Conservation (phyloP, 2,797 vertebrate species). For the Gymnodraco acuticeps region DNA sequence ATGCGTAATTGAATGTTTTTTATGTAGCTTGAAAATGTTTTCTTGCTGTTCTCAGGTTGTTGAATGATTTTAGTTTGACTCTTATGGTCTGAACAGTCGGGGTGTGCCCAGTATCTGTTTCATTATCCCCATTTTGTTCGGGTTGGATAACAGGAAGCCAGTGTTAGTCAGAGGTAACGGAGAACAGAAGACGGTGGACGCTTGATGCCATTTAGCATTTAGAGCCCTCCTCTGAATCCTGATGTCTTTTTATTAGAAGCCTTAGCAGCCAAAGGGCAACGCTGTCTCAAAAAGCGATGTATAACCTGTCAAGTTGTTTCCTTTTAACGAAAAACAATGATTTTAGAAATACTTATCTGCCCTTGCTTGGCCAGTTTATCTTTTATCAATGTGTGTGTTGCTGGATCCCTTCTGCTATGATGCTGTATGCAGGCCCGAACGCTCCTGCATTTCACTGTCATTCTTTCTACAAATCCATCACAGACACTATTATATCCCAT, state of each 20-base stretch:
- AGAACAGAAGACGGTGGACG: conserved; percentile 18
- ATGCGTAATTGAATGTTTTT: conserved; percentile 27
- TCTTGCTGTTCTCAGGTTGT: conserved; percentile 64
- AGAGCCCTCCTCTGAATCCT: conserved; percentile 28
- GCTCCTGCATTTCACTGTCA: conserved; percentile 46
- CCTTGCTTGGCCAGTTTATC: conserved; percentile 38
- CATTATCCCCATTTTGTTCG: conserved; percentile 23
- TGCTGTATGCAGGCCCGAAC: conserved; percentile 21
- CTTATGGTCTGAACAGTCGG: conserved; percentile 11
- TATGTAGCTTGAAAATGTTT: conserved; percentile 38
- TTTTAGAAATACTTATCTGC: conserved; percentile 38
- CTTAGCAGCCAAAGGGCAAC: conserved; percentile 32
- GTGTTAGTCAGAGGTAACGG: conserved; percentile 2
- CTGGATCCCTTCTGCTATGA: conserved; percentile 13
- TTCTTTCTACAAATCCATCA: conserved; percentile 22
- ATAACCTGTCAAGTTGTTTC: conserved; percentile 28
- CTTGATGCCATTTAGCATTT: conserved; percentile 22
- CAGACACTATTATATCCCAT: conserved; percentile 29
- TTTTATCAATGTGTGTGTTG: background rate
- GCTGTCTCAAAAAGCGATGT: conserved; percentile 1
- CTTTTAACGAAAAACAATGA: conserved; percentile 43
- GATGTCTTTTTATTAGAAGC: conserved; percentile 39
- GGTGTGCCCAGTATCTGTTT: conserved; percentile 23
- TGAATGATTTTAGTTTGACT: conserved; percentile 3
- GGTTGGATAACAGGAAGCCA: conserved; percentile 45